These are phyloP conservation scores for Diplodus sargus DNA, from an alignment of 2,797 vertebrate genomes.

Conservation along the genomic window DNA sequence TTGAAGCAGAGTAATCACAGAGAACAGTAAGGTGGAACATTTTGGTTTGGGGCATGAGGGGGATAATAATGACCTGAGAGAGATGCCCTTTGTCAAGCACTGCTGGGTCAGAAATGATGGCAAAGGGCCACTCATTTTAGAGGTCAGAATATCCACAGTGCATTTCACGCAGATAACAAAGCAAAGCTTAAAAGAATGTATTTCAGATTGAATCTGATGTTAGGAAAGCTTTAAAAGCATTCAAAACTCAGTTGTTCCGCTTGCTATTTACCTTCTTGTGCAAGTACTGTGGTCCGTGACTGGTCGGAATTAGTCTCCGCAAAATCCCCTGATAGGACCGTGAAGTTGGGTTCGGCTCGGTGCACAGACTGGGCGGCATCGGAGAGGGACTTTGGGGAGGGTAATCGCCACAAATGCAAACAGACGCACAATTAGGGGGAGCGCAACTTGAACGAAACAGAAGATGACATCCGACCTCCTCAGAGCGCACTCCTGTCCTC, in stretches of 20 bases:
- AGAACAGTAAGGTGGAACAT: constrained; percentile 12
- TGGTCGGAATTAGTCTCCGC: constrained; percentile 57
- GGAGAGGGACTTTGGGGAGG: constrained; percentile 26
- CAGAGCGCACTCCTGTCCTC: constrained; percentile 7
- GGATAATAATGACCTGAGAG: constrained; percentile 12
- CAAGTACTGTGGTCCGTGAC: constrained; percentile 56
- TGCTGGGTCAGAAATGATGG: background rate
- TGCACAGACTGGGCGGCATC: constrained; percentile 50
- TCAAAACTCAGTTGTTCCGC: fast-evolving
- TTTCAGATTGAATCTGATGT: background rate
- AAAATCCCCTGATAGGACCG: constrained; percentile 61
- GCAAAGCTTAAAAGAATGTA: too few species aligned
- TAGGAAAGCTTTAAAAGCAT: too few species aligned
- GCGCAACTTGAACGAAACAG: constrained; percentile 43
- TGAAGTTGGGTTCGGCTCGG: constrained; percentile 57
- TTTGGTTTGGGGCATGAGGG: constrained; percentile 7
- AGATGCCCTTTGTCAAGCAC: background rate
- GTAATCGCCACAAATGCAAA: constrained; percentile 32
- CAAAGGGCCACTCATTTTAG: constrained; percentile 4
- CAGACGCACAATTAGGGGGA: constrained; percentile 34
- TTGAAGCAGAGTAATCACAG: constrained; percentile 10
- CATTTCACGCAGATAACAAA: background rate
- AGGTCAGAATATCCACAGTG: background rate
- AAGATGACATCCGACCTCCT: constrained; percentile 53
- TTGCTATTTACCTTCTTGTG: constrained; percentile 71